Percentiles rank a stretch among this genome's conserved stretches.
Evolutionary conservation across 2,797 vertebrate species (phyloP).

Genomic region (Decapterus maruadsi): DNA sequence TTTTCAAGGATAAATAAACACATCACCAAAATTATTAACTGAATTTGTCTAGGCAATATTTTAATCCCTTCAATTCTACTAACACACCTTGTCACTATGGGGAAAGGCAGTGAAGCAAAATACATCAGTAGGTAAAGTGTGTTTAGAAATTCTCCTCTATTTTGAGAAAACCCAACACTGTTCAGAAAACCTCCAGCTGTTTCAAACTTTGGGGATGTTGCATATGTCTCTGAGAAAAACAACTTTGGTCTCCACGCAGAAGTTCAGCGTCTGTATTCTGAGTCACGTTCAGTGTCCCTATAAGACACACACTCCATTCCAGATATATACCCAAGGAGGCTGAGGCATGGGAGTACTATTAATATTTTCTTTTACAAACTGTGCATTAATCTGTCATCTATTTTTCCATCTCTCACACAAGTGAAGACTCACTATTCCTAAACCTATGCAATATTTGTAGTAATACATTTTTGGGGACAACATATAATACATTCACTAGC

Average conservation of each 20-base stretch:
- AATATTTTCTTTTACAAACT: slow-evolving; percentile 19
- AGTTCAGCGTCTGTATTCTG: slow-evolving; percentile 34
- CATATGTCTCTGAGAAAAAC: too few relatives aligned
- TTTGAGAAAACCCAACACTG: neutral
- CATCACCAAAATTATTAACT: slow-evolving; percentile 4
- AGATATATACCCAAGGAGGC: too few relatives aligned
- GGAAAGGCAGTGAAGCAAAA: slow-evolving; percentile 3
- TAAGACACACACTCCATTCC: neutral
- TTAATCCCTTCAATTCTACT: neutral
- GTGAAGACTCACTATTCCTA: neutral
- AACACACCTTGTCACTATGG: slow-evolving; percentile 6
- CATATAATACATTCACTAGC: too few relatives aligned
- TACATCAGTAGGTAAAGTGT: slow-evolving; percentile 1
- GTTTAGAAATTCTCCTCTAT: neutral
- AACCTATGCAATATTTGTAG: neutral
- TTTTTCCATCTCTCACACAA: slow-evolving; percentile 17
- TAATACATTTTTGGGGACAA: too few relatives aligned
- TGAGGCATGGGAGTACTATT: slow-evolving; percentile 9
- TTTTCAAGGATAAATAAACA: slow-evolving; percentile 45
- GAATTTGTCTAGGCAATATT: slow-evolving; percentile 10
- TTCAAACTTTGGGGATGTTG: too few relatives aligned
- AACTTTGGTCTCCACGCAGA: neutral
- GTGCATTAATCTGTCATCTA: slow-evolving; percentile 32
- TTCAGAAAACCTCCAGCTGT: slow-evolving; percentile 8
- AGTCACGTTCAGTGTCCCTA: slow-evolving; percentile 30